Evolutionary conservation across 2,888 invertebrate species (phyloP), one percentile per base, ranked within the genome.

Genomic region (Amiota minor): DNA sequence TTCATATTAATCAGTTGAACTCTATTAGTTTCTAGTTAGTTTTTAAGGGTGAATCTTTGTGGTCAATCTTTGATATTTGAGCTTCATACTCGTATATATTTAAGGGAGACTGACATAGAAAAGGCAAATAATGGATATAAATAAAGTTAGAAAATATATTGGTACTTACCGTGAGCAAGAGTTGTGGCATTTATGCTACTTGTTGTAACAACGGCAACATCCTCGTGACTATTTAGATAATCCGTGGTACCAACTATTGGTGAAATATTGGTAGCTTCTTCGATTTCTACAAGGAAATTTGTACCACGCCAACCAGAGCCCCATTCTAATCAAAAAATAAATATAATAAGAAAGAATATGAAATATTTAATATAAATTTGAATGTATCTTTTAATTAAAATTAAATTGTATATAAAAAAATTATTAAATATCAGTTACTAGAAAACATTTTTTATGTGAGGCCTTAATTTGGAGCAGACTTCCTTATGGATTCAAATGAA

Each of bases 221-320:
- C 80, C 75, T 85, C 88, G 67, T 78, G 85, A 70, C 84, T 84
- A 79, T 69, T 78, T 73, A 83, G 70, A 71, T 86, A 85, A 59
- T 87, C 89, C 73, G 78, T 83, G 73, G 71, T 80, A 73, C 68
- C 78, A 72, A 72, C 76, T 62, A 56, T n/a, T 18, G 78, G 75
- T 50, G 85, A 77, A 73, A 80, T 80, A 77, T 85, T 78, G 18
- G 85, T 82, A 65, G 89, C 87, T 80, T 90, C 87, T 76, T 89
- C 89, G 78, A 90, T 88, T 84, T 89, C 89, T 70, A 90, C 89
- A 67, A 89, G 85, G 76, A 89, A 89, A 76, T 87, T 88, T 76
- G 89, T 87, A 75, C 89, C 88, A 70, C 81, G 82, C 89, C 88
- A 88, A 70, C 89, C 90, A 71, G 89, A 88, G 77, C 89, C 89